Evolutionary conservation across 2,113 vertebrate genomes (phyloP).

Genomic region (Corythornis vintsioides): DNA sequence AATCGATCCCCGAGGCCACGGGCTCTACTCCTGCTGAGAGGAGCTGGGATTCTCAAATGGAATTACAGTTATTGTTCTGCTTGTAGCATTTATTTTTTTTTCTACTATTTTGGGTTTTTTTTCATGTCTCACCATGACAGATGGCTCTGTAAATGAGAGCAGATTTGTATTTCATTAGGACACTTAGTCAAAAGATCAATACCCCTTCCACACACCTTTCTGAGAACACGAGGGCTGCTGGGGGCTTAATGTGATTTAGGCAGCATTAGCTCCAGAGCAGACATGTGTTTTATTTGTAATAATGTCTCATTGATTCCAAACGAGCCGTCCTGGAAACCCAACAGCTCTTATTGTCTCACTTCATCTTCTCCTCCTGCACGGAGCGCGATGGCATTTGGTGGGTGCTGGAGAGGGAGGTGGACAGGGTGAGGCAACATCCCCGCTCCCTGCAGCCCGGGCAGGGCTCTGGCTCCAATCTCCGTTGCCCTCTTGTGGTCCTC

Average conservation of each 20-base stretch:
- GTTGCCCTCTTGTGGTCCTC: slow-evolving; percentile 53
- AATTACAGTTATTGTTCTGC: slow-evolving; percentile 65
- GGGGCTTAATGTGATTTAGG: background rate
- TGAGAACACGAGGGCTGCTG: background rate
- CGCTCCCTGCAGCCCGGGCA: background rate
- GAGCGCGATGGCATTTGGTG: background rate
- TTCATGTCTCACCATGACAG: slow-evolving; percentile 57
- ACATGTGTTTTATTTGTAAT: slow-evolving; percentile 33
- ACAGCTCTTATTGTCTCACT: background rate
- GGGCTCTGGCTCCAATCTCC: slow-evolving; percentile 11
- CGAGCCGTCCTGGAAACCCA: background rate
- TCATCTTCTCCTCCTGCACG: background rate
- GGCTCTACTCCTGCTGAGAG: background rate
- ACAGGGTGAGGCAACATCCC: background rate
- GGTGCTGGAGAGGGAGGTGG: background rate
- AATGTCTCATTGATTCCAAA: background rate
- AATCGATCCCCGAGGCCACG: background rate
- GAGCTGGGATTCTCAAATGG: slow-evolving; percentile 20
- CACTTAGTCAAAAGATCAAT: slow-evolving; percentile 58
- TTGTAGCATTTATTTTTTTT: slow-evolving; percentile 15
- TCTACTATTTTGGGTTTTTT: background rate
- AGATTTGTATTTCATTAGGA: slow-evolving; percentile 68
- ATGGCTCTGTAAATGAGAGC: slow-evolving; percentile 62
- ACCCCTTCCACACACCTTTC: background rate
- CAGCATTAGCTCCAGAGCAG: background rate